Percentiles rank a stretch among this genome's conserved stretches.
These are phyloP conservation scores for Pungitius pungitius DNA, from an alignment of 2,113 vertebrate species.

Conservation along the genomic window DNA sequence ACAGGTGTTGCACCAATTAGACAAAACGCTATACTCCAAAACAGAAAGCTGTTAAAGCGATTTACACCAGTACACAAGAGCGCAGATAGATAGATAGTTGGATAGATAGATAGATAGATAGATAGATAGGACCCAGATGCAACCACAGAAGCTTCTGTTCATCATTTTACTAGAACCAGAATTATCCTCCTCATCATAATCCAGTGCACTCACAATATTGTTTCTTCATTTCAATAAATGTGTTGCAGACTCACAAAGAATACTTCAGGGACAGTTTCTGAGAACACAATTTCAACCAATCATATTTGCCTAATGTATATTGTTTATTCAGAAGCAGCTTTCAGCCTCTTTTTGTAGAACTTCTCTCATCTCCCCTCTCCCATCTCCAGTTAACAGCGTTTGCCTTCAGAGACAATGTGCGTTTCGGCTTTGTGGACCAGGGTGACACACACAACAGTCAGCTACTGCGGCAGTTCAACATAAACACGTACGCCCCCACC, in stretches of 20 bases:
- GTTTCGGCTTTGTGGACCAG: conserved; percentile 90
- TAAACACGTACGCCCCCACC: conserved; percentile 88
- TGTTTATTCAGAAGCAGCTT: neutral
- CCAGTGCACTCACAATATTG: neutral
- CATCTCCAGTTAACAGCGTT: conserved; percentile 88
- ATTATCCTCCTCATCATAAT: neutral
- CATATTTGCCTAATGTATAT: neutral
- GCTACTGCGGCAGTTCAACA: conserved; percentile 85
- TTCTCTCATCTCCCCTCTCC: conserved; percentile 24
- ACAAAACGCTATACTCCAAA: neutral
- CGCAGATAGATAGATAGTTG: conserved; percentile 2
- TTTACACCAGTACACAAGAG: neutral
- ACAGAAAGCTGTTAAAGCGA: neutral
- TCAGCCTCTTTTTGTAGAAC: neutral
- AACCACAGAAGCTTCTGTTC: conserved; percentile 4
- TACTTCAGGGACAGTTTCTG: neutral
- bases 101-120: conserved; percentile 2
- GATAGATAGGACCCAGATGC: neutral
- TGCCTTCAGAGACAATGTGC: conserved; percentile 89
- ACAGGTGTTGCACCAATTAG: neutral
- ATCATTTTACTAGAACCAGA: neutral
- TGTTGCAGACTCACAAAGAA: neutral
- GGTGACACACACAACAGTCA: conserved; percentile 76
- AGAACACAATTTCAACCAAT: neutral
- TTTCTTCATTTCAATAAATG: neutral